Percentiles rank a stretch among this genome's conserved stretches.
phyloP scores from a whole-genome alignment of 2,113 vertebrate species.

The Rhea pennata region DNA sequence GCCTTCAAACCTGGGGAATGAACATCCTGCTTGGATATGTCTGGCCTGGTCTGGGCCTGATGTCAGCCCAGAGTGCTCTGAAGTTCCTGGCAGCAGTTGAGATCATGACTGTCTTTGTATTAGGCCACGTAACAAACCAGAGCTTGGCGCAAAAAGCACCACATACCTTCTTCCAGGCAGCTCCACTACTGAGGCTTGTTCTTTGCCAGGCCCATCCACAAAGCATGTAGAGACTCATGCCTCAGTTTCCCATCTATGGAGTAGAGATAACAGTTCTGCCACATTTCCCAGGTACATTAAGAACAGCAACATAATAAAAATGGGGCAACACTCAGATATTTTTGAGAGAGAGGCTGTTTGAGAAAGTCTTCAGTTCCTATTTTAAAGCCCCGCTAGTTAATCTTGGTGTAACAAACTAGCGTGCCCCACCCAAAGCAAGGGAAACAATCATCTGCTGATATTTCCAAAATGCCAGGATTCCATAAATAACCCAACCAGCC shows the following conservation, averaged over 20 bases:
- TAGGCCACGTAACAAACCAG: not conserved
- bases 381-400: constrained; percentile 1
- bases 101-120: not conserved
- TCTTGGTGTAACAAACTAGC: not conserved
- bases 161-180: not conserved
- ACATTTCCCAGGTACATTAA: fast-evolving
- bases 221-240: fast-evolving
- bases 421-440: not conserved
- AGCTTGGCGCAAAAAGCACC: not conserved
- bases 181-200: not conserved
- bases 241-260: not conserved
- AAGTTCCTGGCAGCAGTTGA: fast-evolving
- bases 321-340: not conserved
- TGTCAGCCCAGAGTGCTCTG: not conserved
- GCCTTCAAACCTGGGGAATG: not conserved
- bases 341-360: not conserved
- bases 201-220: not conserved
- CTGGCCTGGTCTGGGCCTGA: fast-evolving
- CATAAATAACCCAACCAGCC: constrained; percentile 32
- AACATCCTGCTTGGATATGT: fast-evolving
- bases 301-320: not conserved
- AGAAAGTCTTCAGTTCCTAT: fast-evolving
- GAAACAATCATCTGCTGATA: constrained; percentile 14
- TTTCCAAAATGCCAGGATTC: constrained; percentile 56
- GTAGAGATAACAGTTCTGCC: not conserved